Conservation (phyloP, 1,140 invertebrate species). For the Bilobella aurantiaca region DNA sequence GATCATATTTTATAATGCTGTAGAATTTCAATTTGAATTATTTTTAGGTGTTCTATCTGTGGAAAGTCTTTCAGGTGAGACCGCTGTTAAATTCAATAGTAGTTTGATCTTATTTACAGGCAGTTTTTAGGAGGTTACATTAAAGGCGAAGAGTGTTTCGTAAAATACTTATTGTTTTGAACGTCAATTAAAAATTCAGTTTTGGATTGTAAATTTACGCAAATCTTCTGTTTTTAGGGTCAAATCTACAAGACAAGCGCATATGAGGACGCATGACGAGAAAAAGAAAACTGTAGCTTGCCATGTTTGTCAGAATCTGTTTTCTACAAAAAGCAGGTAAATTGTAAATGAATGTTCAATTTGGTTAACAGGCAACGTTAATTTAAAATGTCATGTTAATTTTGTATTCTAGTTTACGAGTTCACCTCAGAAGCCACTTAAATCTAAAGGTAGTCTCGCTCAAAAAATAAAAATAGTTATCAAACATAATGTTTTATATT, state of each 20-base stretch:
- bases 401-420: slow-evolving; percentile 44
- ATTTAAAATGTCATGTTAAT: not conserved
- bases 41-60: not conserved
- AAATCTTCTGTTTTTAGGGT: slow-evolving; percentile 47
- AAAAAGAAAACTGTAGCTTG: slow-evolving; percentile 49
- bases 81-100: not conserved
- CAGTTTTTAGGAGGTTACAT: no score
- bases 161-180: no score
- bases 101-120: no score
- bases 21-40: slow-evolving; percentile 3
- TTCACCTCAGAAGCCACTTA: slow-evolving; percentile 60
- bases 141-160: no score
- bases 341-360: not conserved
- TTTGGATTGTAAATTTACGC: no score
- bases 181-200: no score
- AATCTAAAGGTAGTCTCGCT: not conserved
- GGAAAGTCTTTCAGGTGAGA: not conserved
- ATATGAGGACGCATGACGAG: slow-evolving; percentile 49
- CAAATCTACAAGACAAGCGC: slow-evolving; percentile 54
- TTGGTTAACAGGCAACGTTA: not conserved
- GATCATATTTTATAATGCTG: no score
- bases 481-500: no score
- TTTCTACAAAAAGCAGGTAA: slow-evolving; percentile 48
- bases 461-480: not conserved
- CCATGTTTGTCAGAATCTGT: slow-evolving; percentile 49